Evolutionary conservation across 2,797 vertebrate species (phyloP).

Genomic region (Sebastolobus alascanus): DNA sequence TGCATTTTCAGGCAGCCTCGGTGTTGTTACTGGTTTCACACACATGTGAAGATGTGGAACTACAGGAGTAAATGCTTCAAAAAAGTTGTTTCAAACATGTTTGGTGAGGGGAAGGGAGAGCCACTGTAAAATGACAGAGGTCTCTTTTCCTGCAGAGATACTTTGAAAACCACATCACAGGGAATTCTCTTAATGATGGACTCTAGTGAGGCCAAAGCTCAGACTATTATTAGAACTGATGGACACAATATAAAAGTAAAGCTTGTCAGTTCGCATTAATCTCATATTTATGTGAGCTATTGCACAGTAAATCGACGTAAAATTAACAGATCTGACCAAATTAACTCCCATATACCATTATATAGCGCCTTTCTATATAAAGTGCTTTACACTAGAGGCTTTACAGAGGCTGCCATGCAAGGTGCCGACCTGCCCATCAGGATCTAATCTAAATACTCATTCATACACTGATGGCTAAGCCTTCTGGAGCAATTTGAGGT

Average conservation of each 20-base stretch:
- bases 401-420: too few relatives aligned
- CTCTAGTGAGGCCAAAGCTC: slow-evolving; percentile 2
- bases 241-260: slow-evolving; percentile 5
- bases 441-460: background rate
- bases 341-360: background rate
- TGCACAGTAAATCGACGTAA: background rate
- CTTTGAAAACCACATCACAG: slow-evolving; percentile 13
- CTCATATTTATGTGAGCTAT: background rate
- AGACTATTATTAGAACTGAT: slow-evolving; percentile 4
- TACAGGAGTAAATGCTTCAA: background rate
- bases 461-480: background rate
- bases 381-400: too few relatives aligned
- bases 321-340: background rate
- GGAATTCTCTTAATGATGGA: slow-evolving; percentile 20
- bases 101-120: slow-evolving; percentile 5
- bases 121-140: slow-evolving; percentile 19
- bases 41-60: background rate
- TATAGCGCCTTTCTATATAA: background rate
- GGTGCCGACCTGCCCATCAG: too few relatives aligned
- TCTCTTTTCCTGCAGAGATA: slow-evolving; percentile 17
- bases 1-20: slow-evolving; percentile 6
- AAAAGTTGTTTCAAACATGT: slow-evolving; percentile 16
- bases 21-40: background rate
- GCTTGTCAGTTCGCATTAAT: slow-evolving; percentile 1
- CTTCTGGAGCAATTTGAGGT: background rate